Evolutionary conservation across 2,888 invertebrate species (phyloP).

Genomic region (Cepaea hortensis): DNA sequence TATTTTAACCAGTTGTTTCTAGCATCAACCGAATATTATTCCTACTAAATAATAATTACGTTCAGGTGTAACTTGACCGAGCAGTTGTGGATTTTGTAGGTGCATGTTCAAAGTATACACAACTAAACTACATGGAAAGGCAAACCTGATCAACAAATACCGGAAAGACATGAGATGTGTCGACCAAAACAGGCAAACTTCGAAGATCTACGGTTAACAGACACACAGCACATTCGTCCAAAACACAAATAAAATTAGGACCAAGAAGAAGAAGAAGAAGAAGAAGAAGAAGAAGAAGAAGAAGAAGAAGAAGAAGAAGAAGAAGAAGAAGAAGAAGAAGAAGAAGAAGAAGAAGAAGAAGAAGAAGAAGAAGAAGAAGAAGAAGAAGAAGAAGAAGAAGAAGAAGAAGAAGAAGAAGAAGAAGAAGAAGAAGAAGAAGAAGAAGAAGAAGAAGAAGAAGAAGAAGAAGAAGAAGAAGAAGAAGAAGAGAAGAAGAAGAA

Average conservation of each 20-base stretch:
- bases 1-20: too few species aligned
- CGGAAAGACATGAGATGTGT: too few species aligned
- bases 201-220: too few species aligned
- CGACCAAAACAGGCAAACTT: too few species aligned
- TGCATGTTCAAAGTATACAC: too few species aligned
- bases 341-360: slow-evolving; percentile 18
- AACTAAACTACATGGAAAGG: too few species aligned
- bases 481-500: not conserved
- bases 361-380: not conserved
- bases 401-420: not conserved
- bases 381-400: not conserved
- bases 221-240: too few species aligned
- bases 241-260: not conserved
- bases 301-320: slow-evolving; percentile 14
- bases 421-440: not conserved
- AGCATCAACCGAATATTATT: too few species aligned
- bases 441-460: not conserved
- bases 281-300: slow-evolving; percentile 11
- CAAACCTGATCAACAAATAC: too few species aligned
- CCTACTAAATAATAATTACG: too few species aligned
- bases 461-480: not conserved
- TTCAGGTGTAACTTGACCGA: too few species aligned
- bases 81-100: too few species aligned
- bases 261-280: slow-evolving; percentile 13
- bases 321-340: slow-evolving; percentile 32